Conservation (phyloP, 2,113 vertebrate species). For the Mystacornis crossleyi region DNA sequence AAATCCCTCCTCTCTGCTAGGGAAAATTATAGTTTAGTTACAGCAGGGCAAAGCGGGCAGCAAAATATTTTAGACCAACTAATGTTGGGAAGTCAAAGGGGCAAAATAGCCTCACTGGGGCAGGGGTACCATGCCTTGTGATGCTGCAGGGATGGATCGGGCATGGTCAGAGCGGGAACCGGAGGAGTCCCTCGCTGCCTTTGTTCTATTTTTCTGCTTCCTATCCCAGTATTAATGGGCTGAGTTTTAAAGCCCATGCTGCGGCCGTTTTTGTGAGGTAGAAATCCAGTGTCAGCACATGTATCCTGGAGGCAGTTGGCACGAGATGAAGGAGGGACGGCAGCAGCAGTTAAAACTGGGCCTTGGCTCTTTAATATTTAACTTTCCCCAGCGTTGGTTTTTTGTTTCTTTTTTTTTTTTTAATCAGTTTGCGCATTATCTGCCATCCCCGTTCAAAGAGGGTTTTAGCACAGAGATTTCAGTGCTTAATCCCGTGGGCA, state of each 20-base stretch:
- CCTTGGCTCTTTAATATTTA: slow-evolving; percentile 68
- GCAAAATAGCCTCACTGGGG: neutral
- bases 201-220: slow-evolving; percentile 30
- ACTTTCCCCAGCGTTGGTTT: neutral
- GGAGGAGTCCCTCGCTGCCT: neutral
- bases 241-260: slow-evolving; percentile 22
- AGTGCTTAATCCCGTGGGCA: slow-evolving; percentile 26
- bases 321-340: slow-evolving; percentile 56
- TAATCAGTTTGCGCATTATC: slow-evolving; percentile 44
- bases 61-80: slow-evolving; percentile 38
- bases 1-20: slow-evolving; percentile 62
- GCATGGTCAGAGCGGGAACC: neutral
- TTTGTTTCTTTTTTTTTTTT: slow-evolving; percentile 26
- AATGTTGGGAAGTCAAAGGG: slow-evolving; percentile 11
- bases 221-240: neutral
- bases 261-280: neutral
- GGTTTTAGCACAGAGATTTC: slow-evolving; percentile 47
- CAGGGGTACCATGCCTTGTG: neutral
- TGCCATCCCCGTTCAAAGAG: slow-evolving; percentile 31
- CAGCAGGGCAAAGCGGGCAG: slow-evolving; percentile 37
- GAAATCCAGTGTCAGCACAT: slow-evolving; percentile 51
- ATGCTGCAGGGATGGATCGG: neutral
- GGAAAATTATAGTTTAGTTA: slow-evolving; percentile 62
- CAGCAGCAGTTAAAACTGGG: slow-evolving; percentile 49
- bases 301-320: slow-evolving; percentile 64